These are phyloP conservation scores for Imbricaverruca yamaguchii DNA, from an alignment of 2,888 invertebrate genomes.

Conservation along the genomic window DNA sequence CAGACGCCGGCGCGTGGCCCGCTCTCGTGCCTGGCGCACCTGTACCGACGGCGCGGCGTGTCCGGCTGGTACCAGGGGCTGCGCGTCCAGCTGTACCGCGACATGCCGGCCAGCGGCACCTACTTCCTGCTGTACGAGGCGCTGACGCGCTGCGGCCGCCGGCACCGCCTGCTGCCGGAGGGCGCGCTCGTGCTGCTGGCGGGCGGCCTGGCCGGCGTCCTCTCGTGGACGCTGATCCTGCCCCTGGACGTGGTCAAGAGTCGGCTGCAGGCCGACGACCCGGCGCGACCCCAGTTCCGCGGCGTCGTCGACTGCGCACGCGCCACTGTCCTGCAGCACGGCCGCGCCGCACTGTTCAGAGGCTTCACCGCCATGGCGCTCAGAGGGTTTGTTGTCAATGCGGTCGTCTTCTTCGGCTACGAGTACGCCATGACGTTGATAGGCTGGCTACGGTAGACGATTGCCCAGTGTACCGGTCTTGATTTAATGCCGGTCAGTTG, in stretches of 20 bases:
- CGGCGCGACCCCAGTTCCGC: slow-evolving; percentile 47
- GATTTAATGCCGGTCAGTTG: too few species aligned
- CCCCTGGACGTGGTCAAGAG: slow-evolving; percentile 69
- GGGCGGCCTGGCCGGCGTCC: slow-evolving; percentile 36
- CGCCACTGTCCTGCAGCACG: slow-evolving; percentile 41
- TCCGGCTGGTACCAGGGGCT: slow-evolving; percentile 51
- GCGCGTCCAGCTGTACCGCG: slow-evolving; percentile 41
- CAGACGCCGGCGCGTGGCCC: slow-evolving; percentile 41
- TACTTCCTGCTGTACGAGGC: slow-evolving; percentile 55
- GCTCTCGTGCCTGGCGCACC: slow-evolving; percentile 46
- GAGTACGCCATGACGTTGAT: slow-evolving; percentile 36
- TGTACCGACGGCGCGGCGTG: slow-evolving; percentile 49
- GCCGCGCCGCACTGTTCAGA: slow-evolving; percentile 52
- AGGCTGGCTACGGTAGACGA: not conserved
- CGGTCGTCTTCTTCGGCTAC: slow-evolving; percentile 52
- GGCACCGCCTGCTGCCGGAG: too few species aligned
- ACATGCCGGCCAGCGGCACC: slow-evolving; percentile 55
- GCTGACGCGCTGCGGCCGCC: slow-evolving; percentile 16
- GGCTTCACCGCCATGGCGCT: slow-evolving; percentile 55
- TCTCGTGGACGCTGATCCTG: slow-evolving; percentile 60
- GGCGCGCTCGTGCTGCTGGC: not conserved
- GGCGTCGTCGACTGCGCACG: slow-evolving; percentile 34
- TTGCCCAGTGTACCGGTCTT: too few species aligned
- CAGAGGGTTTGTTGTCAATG: slow-evolving; percentile 61
- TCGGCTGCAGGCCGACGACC: slow-evolving; percentile 59